A percentile compares a stretch with the other conserved stretches of the same genome.
Evolutionary conservation across 2,113 vertebrate species (phyloP).

Genomic region (Raphicerus campestris): DNA sequence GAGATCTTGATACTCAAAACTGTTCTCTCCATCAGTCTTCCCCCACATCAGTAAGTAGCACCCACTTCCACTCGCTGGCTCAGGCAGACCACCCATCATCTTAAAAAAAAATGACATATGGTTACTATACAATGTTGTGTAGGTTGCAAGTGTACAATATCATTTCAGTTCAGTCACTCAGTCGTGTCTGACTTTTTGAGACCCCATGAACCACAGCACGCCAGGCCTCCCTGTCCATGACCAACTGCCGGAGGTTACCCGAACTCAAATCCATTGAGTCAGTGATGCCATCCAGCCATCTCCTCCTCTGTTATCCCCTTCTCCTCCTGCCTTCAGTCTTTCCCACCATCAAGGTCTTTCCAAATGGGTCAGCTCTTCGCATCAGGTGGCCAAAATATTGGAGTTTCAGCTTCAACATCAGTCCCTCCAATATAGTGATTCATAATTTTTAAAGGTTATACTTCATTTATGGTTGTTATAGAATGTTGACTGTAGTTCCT

Average conservation of each 20-base stretch:
- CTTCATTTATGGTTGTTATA: background rate
- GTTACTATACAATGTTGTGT: background rate
- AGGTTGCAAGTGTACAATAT: background rate
- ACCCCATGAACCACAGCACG: background rate
- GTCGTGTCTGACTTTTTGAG: fast-evolving
- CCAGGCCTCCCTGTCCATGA: too few species aligned
- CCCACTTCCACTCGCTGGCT: background rate
- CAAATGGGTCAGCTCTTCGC: too few species aligned
- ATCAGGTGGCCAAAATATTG: too few species aligned
- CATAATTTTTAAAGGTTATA: background rate
- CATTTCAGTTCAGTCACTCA: too few species aligned
- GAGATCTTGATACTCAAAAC: background rate
- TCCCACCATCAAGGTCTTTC: too few species aligned
- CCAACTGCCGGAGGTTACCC: too few species aligned
- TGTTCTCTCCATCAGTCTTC: background rate
- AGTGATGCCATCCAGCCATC: too few species aligned
- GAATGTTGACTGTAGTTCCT: background rate
- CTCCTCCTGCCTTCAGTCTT: too few species aligned
- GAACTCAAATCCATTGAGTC: too few species aligned
- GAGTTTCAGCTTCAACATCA: too few species aligned
- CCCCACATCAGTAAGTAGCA: background rate
- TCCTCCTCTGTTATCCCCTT: too few species aligned
- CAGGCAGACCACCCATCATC: background rate
- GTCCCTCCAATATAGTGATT: background rate
- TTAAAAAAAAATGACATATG: background rate